phyloP scores from a whole-genome alignment of 1,140 invertebrate genomes.

The Drusus annulatus region DNA sequence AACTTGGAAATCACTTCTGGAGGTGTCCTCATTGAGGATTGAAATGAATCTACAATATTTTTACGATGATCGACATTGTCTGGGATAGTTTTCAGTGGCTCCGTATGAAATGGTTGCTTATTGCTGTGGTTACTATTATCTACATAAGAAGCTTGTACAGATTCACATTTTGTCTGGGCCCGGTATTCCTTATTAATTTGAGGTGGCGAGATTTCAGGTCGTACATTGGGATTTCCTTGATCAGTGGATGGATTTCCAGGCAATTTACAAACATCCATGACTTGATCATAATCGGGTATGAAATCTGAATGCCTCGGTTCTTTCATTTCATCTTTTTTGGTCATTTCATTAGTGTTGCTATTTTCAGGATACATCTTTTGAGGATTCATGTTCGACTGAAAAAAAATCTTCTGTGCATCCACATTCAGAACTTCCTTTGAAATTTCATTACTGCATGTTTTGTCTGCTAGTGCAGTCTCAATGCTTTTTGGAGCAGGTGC shows the following conservation, averaged over 20 bases:
- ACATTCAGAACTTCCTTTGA: constrained; percentile 10
- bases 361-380: constrained; percentile 26
- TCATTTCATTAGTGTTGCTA: neutral
- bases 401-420: constrained; percentile 21
- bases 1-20: constrained; percentile 22
- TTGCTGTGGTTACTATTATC: neutral
- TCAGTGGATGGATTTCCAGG: constrained; percentile 2
- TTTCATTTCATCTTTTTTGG: constrained; percentile 2
- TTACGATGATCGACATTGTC: neutral
- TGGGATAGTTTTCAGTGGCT: neutral
- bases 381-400: constrained; percentile 21
- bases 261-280: constrained; percentile 34
- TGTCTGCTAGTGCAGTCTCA: neutral
- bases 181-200: neutral
- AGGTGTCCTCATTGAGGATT: constrained; percentile 11
- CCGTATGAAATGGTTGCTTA: constrained; percentile 1
- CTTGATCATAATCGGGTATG: constrained; percentile 13
- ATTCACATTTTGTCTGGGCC: neutral
- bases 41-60: constrained; percentile 19
- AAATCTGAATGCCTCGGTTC: constrained; percentile 15
- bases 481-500: constrained; percentile 8
- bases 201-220: neutral
- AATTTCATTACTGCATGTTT: neutral
- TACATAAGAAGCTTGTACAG: neutral
- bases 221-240: neutral